Percentiles rank a stretch among this genome's conserved stretches.
Evolutionary conservation across 2,888 invertebrate species (phyloP).

Genomic region (Drosophila diplacantha): DNA sequence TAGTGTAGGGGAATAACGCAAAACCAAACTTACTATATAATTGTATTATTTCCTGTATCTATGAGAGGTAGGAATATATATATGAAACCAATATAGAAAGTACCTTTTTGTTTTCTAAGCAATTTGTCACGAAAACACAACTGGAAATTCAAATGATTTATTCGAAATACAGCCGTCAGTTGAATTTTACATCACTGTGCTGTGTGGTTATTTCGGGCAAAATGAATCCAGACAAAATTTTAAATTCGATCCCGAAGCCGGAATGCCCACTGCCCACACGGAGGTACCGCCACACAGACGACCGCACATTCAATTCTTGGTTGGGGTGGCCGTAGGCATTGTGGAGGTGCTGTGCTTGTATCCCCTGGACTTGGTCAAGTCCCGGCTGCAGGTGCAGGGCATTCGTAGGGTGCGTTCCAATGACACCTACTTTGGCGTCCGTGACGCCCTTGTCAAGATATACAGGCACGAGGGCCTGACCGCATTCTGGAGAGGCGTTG

Average conservation of each 20-base stretch:
- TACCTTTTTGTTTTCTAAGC: too few relatives aligned
- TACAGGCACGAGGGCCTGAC: slow-evolving; percentile 31
- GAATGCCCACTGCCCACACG: slow-evolving; percentile 1
- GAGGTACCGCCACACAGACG: neutral
- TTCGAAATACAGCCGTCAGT: neutral
- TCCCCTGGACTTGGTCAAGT: slow-evolving; percentile 56
- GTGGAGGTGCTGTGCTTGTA: slow-evolving; percentile 25
- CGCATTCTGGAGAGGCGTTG: slow-evolving; percentile 46
- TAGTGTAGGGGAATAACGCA: neutral
- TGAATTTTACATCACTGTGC: slow-evolving; percentile 3
- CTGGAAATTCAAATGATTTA: too few relatives aligned
- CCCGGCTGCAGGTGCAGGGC: slow-evolving; percentile 52
- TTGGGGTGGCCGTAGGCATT: slow-evolving; percentile 41
- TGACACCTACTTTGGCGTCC: slow-evolving; percentile 24
- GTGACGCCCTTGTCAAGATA: slow-evolving; percentile 41
- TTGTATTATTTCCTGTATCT: neutral
- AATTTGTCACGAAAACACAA: neutral
- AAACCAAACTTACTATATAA: too few relatives aligned
- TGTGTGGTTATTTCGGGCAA: neutral
- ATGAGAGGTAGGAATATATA: neutral
- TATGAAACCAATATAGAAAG: neutral
- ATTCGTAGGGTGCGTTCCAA: accelerated
- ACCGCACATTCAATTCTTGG: slow-evolving; percentile 9
- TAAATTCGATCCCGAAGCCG: neutral
- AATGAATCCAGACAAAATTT: slow-evolving; percentile 26